Base-by-base conservation (phyloP, 2,888 invertebrate genomes). In the Hermaeophaga mercurialis region DNA sequence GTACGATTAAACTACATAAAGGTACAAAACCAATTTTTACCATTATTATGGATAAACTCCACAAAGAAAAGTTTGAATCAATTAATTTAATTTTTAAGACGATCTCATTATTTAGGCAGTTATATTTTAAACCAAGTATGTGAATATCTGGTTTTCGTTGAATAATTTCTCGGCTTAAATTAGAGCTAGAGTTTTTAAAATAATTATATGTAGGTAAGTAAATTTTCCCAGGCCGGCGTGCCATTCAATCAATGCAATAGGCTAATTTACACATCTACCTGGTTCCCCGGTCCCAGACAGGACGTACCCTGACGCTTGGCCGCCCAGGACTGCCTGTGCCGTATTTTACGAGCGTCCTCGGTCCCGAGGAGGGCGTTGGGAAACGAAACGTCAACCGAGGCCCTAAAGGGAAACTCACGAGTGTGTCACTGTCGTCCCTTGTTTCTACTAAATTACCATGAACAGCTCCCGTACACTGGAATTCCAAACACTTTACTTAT, bases 401-500 rank as follows among this genome's bases (percentile, higher is more conserved):
- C 34, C 58, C 61, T 52, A 38, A 56, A 55, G 58, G 58, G 56
- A 39, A 55, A 48, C 50, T 26, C 54, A 39, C 58, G 59, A 57
- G 61, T 61, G 48, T 60, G 60, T 60, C 64, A 61, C 56, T 61
- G 63, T 66, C 63, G 62, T 61, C 64, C 66, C 66, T 66, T 64
- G 66, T 64, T 66, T 61, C 54, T 61, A 63, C 59, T 62, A 63
- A 66, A 64, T 66, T 64, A 66, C 61, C 59, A 61, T 50, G 59
- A 57, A 57, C 58, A 54, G 47, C 49, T 53, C 47, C 46, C 54
- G 38, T 47, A 58, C 48, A 53, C 36, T 24, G 33, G 47, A 47
- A 33, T 58, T 52, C 56, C 56, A 48, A 58, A 61, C 57, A 58
- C 58, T 59, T 56, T 54, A 59, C 49, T 61, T 49, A 55, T 39